Evolutionary conservation across 2,888 invertebrate genomes (phyloP), one percentile per base, ranked within the genome.

Genomic region (Lamproptera curius): DNA sequence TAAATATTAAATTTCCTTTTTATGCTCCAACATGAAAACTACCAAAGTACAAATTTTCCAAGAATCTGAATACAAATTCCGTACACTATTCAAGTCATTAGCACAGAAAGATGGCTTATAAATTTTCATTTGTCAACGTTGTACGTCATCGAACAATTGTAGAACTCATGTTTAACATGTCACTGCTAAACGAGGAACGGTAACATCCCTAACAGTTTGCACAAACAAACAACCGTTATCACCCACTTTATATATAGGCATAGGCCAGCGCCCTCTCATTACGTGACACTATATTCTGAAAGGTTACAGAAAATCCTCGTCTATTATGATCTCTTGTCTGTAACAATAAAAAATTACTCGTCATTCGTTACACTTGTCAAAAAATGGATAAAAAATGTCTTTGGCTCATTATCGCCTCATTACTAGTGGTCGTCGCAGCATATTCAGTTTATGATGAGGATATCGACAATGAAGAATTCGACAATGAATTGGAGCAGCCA

Each of bases 181-280:
- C 56, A 47, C 53, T 56, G 83, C 76, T 85, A 86, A 86, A 57
- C 59, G 64, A 58, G 54, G 66, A 83, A 83, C 86, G 81, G 85
- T 84, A 70, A 66, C 70, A 73, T 55, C 71, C 73, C 62, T 77
- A 79, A 84, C 73, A 61, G 45, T 61, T 77, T 72, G 45, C 62
- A 66, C 76, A 83, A 83, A 85, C 65, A 82, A 20, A 55, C 43
- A 45, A 81, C 86, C 85, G 86, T 85, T 85, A 86, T 63, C 57
- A 64, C 68, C 70, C 54, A 82, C 72, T 67, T 80, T 82, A 85
- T 82, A 80, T 72, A 81, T 45, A 61, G 51, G 37, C 57, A 63
- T 59, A 67, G 59, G 61, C 57, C 58, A 53, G 65, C 67, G 50
- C 51, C 55, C 63, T 61, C 67, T 64, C 76, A 84, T 82, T 83